Evolutionary conservation across 2,797 vertebrate genomes (phyloP).

Genomic region (Spinus olivaceus): DNA sequence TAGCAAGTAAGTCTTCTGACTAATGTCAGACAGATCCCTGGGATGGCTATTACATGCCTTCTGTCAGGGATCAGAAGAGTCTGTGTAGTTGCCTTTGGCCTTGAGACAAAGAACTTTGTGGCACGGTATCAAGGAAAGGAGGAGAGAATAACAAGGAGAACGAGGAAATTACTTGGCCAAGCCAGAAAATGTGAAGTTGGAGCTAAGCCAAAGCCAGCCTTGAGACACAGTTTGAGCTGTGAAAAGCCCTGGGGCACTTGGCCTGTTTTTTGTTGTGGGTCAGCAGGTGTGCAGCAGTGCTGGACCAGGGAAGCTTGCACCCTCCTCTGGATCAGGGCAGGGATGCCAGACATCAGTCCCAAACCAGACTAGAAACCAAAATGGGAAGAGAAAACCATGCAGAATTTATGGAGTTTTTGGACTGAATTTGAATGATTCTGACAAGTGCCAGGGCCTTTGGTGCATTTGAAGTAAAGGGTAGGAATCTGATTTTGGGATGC

Average conservation of each 20-base stretch:
- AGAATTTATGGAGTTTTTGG: background rate
- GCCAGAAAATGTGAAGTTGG: background rate
- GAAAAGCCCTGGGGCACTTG: background rate
- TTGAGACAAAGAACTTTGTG: conserved; percentile 41
- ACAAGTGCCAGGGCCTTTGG: background rate
- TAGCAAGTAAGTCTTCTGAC: background rate
- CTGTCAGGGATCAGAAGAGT: background rate
- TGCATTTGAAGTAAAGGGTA: background rate
- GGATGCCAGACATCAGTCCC: background rate
- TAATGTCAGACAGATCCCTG: background rate
- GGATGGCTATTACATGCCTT: background rate
- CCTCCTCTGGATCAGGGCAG: background rate
- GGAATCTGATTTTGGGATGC: background rate
- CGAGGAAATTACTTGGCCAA: background rate
- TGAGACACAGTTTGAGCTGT: background rate
- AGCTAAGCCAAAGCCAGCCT: background rate
- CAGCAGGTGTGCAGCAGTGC: background rate
- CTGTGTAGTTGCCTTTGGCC: conserved; percentile 58
- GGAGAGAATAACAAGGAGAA: conserved; percentile 43
- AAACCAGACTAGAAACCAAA: background rate
- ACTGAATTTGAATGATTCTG: background rate
- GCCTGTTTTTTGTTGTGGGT: background rate
- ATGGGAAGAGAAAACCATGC: background rate
- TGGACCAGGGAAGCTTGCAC: background rate
- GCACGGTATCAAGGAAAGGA: conserved; percentile 8